Evolutionary conservation across 2,113 vertebrate genomes (phyloP).

Genomic region (Patagioenas fasciata): DNA sequence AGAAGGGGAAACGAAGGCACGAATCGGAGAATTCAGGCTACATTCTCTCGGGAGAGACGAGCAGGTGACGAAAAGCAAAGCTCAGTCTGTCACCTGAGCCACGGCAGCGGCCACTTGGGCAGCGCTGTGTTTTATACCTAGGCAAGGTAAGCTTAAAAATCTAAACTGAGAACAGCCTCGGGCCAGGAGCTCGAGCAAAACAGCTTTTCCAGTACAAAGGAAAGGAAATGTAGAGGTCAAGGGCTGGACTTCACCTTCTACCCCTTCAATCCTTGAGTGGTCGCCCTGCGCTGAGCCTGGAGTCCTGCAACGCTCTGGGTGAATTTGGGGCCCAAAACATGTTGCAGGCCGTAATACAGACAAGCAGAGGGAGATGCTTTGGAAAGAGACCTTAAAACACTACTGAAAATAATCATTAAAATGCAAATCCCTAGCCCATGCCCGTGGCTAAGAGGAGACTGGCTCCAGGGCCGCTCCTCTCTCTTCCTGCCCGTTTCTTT

Average conservation of each 20-base stretch:
- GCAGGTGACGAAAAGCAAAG: neutral
- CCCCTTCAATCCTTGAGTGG: neutral
- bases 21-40: neutral
- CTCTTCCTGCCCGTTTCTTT: conserved; percentile 47
- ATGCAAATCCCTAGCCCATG: conserved; percentile 50
- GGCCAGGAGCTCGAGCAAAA: neutral
- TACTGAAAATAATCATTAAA: conserved; percentile 43
- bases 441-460: conserved; percentile 44
- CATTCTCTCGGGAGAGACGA: neutral
- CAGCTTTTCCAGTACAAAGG: conserved; percentile 16
- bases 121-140: neutral
- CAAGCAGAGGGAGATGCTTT: conserved; percentile 20
- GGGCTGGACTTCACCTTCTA: conserved; percentile 51
- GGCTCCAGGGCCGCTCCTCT: conserved; percentile 25
- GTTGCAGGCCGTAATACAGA: neutral
- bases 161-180: neutral
- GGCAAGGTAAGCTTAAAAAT: neutral
- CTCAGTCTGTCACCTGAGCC: neutral
- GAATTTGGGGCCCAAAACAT: neutral
- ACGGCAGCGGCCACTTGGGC: neutral
- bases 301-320: neutral
- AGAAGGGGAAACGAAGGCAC: neutral
- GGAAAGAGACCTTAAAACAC: conserved; percentile 50
- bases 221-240: conserved; percentile 37
- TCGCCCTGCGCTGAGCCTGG: neutral